A percentile compares a stretch with the other conserved stretches of the same genome.
phyloP scores from a whole-genome alignment of 2,888 invertebrate genomes.

The Lycocerus yunnanus region DNA sequence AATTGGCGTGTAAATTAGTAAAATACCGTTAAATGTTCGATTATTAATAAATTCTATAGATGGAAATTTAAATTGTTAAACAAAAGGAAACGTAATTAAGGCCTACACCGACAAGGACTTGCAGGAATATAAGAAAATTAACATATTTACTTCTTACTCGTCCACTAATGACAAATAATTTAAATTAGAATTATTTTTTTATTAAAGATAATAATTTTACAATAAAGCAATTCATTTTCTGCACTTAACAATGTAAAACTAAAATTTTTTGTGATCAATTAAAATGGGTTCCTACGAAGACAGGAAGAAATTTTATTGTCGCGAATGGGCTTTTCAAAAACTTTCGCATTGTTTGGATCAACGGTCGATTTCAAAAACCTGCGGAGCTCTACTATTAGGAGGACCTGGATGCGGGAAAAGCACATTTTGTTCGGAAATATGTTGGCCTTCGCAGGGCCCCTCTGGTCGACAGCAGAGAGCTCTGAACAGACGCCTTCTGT shows the following conservation, averaged over 20 bases:
- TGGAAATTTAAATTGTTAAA: conserved; percentile 12
- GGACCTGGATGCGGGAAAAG: conserved; percentile 96
- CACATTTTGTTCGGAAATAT: conserved; percentile 81
- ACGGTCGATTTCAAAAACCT: conserved; percentile 80
- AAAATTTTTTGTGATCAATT: neutral
- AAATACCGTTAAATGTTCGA: conserved; percentile 18
- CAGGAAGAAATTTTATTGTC: conserved; percentile 81
- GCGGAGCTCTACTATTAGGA: conserved; percentile 83
- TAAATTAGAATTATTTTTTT: conserved; percentile 12
- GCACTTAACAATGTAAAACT: conserved; percentile 4
- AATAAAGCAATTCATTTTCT: conserved; percentile 14
- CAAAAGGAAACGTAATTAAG: conserved; percentile 13
- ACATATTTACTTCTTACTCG: conserved; percentile 13
- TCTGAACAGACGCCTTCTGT: conserved; percentile 78
- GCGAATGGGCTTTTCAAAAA: conserved; percentile 97
- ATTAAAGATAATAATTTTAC: conserved; percentile 6
- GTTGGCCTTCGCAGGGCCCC: conserved; percentile 70
- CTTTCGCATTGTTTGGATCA: conserved; percentile 90
- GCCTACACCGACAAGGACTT: conserved; percentile 1
- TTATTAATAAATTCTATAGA: conserved; percentile 6
- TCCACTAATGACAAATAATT: conserved; percentile 29
- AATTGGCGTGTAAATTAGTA: conserved; percentile 10
- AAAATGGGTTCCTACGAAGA: conserved; percentile 57
- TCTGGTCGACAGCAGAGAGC: conserved; percentile 72
- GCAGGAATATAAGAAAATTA: neutral